phyloP scores from a whole-genome alignment of 2,113 vertebrate genomes.

The Corynorhinus townsendii region DNA sequence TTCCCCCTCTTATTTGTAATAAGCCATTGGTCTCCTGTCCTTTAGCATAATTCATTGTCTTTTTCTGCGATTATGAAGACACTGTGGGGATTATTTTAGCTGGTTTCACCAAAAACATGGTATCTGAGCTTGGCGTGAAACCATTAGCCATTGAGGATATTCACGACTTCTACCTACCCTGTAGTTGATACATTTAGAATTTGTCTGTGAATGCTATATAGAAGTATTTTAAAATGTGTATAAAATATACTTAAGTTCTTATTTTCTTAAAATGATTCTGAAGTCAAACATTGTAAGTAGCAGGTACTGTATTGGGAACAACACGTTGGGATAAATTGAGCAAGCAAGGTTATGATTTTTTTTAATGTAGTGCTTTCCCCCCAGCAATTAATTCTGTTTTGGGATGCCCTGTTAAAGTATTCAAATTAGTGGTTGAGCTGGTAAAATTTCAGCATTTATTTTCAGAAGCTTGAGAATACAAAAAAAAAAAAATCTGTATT shows the following conservation, averaged over 20 bases:
- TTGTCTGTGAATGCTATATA: not conserved
- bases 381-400: not conserved
- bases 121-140: not conserved
- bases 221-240: not conserved
- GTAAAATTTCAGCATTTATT: not conserved
- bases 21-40: not conserved
- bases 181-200: not conserved
- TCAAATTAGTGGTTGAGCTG: not conserved
- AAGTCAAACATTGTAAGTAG: not conserved
- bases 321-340: constrained; percentile 10
- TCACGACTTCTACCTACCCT: not conserved
- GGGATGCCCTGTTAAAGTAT: not conserved
- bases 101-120: not conserved
- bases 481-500: not conserved
- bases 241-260: not conserved
- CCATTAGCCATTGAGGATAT: not conserved
- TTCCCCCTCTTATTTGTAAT: not conserved
- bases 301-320: not conserved
- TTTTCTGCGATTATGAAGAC: not conserved
- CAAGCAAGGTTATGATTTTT: not conserved
- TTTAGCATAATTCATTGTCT: not conserved
- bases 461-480: not conserved
- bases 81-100: not conserved
- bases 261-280: not conserved
- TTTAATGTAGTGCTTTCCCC: not conserved